These are phyloP conservation scores for Pogonocichla stellata DNA, from an alignment of 2,113 vertebrate species.

Conservation along the genomic window DNA sequence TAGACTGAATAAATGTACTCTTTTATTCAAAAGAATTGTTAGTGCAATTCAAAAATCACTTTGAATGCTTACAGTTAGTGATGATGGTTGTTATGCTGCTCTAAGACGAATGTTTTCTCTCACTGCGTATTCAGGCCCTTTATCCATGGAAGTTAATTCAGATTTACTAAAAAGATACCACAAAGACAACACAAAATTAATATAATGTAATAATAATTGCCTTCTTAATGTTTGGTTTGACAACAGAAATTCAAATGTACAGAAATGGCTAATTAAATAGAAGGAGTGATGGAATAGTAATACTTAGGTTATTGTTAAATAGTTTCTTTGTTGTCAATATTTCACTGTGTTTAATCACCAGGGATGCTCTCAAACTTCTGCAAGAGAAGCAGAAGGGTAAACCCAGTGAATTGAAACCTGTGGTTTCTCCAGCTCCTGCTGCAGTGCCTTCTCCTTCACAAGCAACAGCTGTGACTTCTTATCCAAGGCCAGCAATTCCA, in stretches of 20 bases:
- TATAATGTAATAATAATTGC: neutral
- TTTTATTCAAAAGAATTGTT: neutral
- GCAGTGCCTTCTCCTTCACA: neutral
- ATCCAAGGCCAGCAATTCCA: slow-evolving; percentile 80
- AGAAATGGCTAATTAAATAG: neutral
- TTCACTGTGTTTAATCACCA: slow-evolving; percentile 58
- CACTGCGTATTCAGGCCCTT: neutral
- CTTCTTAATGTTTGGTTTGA: neutral
- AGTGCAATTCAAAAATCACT: neutral
- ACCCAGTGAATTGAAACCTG: slow-evolving; percentile 23
- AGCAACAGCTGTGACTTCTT: slow-evolving; percentile 18
- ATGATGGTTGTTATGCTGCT: neutral
- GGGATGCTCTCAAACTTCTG: slow-evolving; percentile 90
- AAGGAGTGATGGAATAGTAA: neutral
- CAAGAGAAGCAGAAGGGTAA: slow-evolving; percentile 72
- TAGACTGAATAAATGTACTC: neutral
- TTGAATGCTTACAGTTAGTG: neutral
- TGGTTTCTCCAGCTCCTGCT: slow-evolving; percentile 26
- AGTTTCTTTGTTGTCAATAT: neutral
- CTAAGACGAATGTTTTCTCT: neutral
- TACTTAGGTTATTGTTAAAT: neutral
- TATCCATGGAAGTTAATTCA: neutral
- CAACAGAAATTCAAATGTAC: neutral
- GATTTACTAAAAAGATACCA: neutral
- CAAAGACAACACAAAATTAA: neutral